phyloP scores from a whole-genome alignment of 2,113 vertebrate species.

The Mastomys coucha region DNA sequence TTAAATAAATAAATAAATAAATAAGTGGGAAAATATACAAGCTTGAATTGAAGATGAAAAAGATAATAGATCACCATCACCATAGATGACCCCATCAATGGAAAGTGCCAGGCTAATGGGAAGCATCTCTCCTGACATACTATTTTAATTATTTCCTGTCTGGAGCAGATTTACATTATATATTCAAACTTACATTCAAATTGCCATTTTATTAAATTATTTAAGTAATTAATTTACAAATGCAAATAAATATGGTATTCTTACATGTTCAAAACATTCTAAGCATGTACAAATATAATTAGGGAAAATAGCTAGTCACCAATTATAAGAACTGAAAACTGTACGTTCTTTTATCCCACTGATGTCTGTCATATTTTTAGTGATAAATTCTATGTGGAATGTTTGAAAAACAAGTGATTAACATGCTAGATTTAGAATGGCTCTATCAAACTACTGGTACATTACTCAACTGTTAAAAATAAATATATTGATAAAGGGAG shows the following conservation, averaged over 20 bases:
- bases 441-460: neutral
- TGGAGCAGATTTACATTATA: constrained; percentile 18
- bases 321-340: constrained; percentile 23
- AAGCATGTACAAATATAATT: neutral
- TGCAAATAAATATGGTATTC: neutral
- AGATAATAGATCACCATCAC: neutral
- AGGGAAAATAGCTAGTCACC: neutral
- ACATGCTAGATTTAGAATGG: constrained; percentile 24
- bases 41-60: neutral
- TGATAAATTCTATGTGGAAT: neutral
- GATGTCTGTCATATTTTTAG: neutral
- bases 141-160: constrained; percentile 34
- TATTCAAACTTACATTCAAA: constrained; percentile 28
- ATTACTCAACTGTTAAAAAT: constrained; percentile 43
- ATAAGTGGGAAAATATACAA: neutral
- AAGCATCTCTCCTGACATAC: neutral
- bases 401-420: constrained; percentile 28
- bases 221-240: constrained; percentile 52
- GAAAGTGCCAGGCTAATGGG: constrained; percentile 39
- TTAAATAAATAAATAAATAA: too few relatives aligned
- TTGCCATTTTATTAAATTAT: neutral
- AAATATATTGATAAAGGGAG: constrained; percentile 1
- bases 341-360: neutral
- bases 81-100: neutral
- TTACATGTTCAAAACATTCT: neutral